Conservation (phyloP, 2,797 vertebrate species). For the Takifugu rubripes region DNA sequence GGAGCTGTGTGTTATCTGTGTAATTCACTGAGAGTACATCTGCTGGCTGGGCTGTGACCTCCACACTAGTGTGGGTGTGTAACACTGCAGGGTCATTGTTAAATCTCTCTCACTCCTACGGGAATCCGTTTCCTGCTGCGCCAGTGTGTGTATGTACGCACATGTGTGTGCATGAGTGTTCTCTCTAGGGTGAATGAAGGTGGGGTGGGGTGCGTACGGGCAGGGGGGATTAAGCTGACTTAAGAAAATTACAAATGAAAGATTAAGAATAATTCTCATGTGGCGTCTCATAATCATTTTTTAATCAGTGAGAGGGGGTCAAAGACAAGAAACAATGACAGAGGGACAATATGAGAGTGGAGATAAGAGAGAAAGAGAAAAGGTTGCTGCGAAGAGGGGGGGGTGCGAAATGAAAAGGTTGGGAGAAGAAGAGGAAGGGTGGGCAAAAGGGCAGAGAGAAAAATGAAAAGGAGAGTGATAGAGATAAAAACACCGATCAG, state of each 20-base stretch:
- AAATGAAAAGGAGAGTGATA: constrained; percentile 37
- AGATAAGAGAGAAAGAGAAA: constrained; percentile 62
- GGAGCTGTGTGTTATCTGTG: constrained; percentile 69
- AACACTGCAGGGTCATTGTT: constrained; percentile 77
- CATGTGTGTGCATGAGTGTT: constrained; percentile 34
- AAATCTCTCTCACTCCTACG: constrained; percentile 74
- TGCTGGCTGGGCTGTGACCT: constrained; percentile 76
- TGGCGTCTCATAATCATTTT: constrained; percentile 78
- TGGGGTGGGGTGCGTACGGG: constrained; percentile 52
- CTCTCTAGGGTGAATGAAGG: constrained; percentile 63
- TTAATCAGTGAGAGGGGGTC: constrained; percentile 76
- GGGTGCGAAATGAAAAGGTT: constrained; percentile 40
- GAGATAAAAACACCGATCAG: constrained; percentile 46
- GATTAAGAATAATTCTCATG: constrained; percentile 80
- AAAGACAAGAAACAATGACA: constrained; percentile 74
- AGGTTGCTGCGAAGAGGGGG: constrained; percentile 41
- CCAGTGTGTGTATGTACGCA: constrained; percentile 19
- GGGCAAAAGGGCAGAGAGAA: constrained; percentile 29
- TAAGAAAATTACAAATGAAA: constrained; percentile 80
- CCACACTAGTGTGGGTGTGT: constrained; percentile 72
- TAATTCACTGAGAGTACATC: constrained; percentile 72
- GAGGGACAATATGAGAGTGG: constrained; percentile 65
- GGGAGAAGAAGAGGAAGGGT: constrained; percentile 15
- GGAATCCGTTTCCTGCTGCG: constrained; percentile 74
- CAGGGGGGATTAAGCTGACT: constrained; percentile 71